A percentile compares a stretch with the other conserved stretches of the same genome.
These are phyloP conservation scores for Sorex araneus DNA, from an alignment of 2,113 vertebrate genomes.

Conservation along the genomic window DNA sequence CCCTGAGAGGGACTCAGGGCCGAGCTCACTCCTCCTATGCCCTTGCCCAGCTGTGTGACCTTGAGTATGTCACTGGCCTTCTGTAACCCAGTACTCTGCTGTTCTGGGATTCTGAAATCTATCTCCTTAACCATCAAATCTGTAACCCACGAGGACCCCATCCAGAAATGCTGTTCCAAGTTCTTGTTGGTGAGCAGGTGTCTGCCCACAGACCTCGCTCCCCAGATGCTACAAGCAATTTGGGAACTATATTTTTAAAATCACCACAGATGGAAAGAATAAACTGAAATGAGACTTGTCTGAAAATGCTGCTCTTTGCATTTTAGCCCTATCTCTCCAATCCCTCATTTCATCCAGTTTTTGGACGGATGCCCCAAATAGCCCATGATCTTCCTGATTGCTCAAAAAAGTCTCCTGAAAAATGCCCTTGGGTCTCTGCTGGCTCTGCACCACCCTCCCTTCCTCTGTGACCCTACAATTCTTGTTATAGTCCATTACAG, in stretches of 20 bases:
- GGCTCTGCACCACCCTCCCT: background rate
- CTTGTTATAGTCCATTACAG: slow-evolving; percentile 15
- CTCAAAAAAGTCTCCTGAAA: slow-evolving; percentile 13
- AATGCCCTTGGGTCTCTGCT: background rate
- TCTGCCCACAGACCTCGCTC: slow-evolving; percentile 64
- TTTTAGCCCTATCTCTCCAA: slow-evolving; percentile 60
- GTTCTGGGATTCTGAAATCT: slow-evolving; percentile 37
- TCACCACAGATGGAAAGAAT: slow-evolving; percentile 78
- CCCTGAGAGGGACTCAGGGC: background rate
- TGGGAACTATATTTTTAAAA: slow-evolving; percentile 81
- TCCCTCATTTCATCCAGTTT: slow-evolving; percentile 54
- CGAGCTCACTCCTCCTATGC: background rate
- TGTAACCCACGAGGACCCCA: background rate
- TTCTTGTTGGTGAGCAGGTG: slow-evolving; percentile 67
- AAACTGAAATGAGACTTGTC: slow-evolving; percentile 72
- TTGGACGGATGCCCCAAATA: slow-evolving; percentile 16
- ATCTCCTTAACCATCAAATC: slow-evolving; percentile 26
- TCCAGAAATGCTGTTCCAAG: slow-evolving; percentile 46
- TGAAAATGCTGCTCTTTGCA: slow-evolving; percentile 79
- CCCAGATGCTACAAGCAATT: slow-evolving; percentile 77
- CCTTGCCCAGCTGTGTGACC: background rate
- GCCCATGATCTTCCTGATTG: slow-evolving; percentile 51
- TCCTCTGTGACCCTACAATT: background rate
- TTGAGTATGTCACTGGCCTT: background rate
- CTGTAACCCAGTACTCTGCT: slow-evolving; percentile 23